These are phyloP conservation scores for Diachasma alloeum DNA, from an alignment of 1,140 invertebrate species.

Conservation along the genomic window DNA sequence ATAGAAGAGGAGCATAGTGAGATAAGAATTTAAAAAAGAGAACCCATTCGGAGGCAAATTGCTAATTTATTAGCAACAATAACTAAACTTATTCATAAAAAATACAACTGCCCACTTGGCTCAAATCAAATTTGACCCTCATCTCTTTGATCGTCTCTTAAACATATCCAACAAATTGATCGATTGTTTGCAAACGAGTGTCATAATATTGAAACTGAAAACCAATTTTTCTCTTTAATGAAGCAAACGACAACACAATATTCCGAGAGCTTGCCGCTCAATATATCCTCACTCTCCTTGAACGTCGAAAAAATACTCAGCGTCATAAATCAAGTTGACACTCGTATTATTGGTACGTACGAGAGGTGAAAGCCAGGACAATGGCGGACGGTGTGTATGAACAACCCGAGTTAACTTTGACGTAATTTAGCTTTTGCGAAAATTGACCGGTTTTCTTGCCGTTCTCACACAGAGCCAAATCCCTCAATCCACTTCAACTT, in stretches of 20 bases:
- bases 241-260: neutral
- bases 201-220: too few relatives aligned
- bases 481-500: neutral
- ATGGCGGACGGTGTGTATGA: neutral
- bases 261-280: neutral
- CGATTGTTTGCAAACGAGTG: too few relatives aligned
- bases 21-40: too few relatives aligned
- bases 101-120: too few relatives aligned
- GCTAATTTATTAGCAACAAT: too few relatives aligned
- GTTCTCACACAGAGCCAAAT: neutral
- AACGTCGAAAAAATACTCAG: conserved; percentile 1
- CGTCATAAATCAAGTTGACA: neutral
- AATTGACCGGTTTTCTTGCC: neutral
- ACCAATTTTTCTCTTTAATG: neutral
- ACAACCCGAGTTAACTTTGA: neutral
- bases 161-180: too few relatives aligned
- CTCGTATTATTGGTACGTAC: conserved; percentile 4
- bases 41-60: too few relatives aligned
- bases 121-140: too few relatives aligned
- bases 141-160: too few relatives aligned
- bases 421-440: neutral
- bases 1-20: too few relatives aligned
- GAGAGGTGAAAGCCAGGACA: neutral
- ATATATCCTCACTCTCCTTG: neutral
- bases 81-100: too few relatives aligned